phyloP scores from a whole-genome alignment of 2,113 vertebrate genomes.

The Alligator mississippiensis region DNA sequence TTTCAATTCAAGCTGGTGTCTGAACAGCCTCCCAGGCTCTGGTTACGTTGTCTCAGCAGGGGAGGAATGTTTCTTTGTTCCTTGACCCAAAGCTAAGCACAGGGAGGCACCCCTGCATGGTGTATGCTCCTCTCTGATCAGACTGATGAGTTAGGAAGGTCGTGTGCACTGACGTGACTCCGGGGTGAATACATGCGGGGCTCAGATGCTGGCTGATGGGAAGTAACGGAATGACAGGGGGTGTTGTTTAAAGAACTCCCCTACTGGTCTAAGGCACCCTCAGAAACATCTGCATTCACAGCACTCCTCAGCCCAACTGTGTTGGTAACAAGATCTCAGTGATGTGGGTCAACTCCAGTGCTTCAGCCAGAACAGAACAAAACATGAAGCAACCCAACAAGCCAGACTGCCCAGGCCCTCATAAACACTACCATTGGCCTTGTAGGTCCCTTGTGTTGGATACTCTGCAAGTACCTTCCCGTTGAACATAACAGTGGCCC shows the following conservation, averaged over 20 bases:
- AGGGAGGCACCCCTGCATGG: neutral
- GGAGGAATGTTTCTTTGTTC: too few species aligned
- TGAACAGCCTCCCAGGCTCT: neutral
- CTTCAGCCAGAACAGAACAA: neutral
- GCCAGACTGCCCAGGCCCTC: neutral
- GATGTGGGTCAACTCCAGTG: neutral
- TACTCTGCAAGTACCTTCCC: constrained; percentile 82
- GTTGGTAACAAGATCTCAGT: neutral
- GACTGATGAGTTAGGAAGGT: neutral
- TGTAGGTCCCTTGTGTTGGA: neutral
- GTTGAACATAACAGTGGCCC: constrained; percentile 95
- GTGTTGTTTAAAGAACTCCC: neutral
- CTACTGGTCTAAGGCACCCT: too few species aligned
- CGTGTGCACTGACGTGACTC: too few species aligned
- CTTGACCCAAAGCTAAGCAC: too few species aligned
- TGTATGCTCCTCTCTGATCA: too few species aligned
- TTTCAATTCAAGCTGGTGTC: neutral
- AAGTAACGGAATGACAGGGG: neutral
- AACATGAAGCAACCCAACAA: neutral
- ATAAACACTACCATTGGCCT: neutral
- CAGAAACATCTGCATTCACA: neutral
- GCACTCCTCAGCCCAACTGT: neutral
- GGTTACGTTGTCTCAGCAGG: neutral
- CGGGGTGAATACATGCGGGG: neutral
- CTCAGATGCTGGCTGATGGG: neutral